Evolutionary conservation across 37 sponge, comb jelly and placozoan genomes (phyloP), one percentile per base, ranked within the genome.

Genomic region (Hormiphora californensis): DNA sequence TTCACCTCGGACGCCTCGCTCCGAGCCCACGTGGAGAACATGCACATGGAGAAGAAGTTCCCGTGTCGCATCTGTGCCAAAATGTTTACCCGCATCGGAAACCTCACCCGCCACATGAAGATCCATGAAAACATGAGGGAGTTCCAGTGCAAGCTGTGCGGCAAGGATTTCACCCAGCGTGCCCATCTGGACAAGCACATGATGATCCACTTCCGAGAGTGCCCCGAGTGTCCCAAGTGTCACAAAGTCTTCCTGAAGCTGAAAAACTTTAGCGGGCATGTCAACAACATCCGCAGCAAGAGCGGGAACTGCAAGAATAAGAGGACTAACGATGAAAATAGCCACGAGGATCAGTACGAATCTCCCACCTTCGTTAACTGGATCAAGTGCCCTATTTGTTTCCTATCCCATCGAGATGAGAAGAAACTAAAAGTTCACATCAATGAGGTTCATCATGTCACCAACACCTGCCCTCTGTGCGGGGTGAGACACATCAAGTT

Each of bases 391-490:
- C 81, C 81, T 1, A 73, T 73, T 40, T 73, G 81, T 21, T n/a
- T 15, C 17, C 46, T 36, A 8, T 27, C 17, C 8, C 81, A 43
- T n/a, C 32, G 43, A 30, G 81, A 73, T 28, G 40, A n/a, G 23
- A 73, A 73, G 23, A 37, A 36, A 30, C 38, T 73, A n/a, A 43
- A 46, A 1, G 81, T 43, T 9, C 81, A 73, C 81, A 73, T 73
- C 43, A 73, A 43, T 15, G 43, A 73, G 3, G 46, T 73, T 41
- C 81, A 73, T 41, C 81, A 73, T 73, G 81, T 73, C 15, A 46
- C 40, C 81, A 73, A 73, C 81, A 73, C 43, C 25, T 73, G 81
- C 35, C 81, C 81, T 8, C 81, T 43, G 23, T 73, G 81, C 81
- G 43, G 43, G 12, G 25, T 46, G 28, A 73, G 43, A 19, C 81